Percentiles rank a stretch among this genome's conserved stretches.
Conservation (phyloP, 2,113 vertebrate genomes). For the Pheucticus melanocephalus region DNA sequence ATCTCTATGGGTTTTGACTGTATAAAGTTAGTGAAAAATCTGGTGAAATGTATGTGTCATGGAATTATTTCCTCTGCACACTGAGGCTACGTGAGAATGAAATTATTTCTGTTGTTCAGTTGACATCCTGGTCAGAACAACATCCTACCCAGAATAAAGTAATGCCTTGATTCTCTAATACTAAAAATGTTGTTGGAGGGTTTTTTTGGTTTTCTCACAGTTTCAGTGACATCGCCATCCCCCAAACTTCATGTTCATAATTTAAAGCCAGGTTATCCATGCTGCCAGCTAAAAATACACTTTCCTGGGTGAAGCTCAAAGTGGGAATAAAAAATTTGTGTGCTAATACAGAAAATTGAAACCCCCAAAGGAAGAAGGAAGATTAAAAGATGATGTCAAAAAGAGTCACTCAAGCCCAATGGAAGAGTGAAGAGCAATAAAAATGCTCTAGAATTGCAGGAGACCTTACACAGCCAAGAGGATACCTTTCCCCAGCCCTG, state of each 20-base stretch:
- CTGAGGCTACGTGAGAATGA: fast-evolving
- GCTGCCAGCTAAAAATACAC: not conserved
- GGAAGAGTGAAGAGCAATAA: not conserved
- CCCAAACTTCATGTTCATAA: not conserved
- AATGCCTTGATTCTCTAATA: not conserved
- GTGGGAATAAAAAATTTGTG: not conserved
- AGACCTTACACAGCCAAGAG: not conserved
- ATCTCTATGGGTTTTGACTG: not conserved
- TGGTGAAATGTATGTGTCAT: not conserved
- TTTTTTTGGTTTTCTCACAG: not conserved
- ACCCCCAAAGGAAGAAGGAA: not conserved
- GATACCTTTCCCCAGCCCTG: fast-evolving
- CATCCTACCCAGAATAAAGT: not conserved
- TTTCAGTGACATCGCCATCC: fast-evolving
- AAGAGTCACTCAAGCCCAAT: not conserved
- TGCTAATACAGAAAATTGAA: not conserved
- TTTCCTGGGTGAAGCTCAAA: not conserved
- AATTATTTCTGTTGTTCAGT: not conserved
- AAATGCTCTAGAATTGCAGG: not conserved
- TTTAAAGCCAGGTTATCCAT: not conserved
- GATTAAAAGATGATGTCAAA: not conserved
- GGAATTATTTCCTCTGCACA: not conserved
- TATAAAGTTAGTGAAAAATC: not conserved
- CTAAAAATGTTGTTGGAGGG: not conserved
- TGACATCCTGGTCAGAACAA: not conserved